These are phyloP conservation scores for Palloptera scutellata DNA, from an alignment of 2,888 invertebrate species.

Conservation along the genomic window DNA sequence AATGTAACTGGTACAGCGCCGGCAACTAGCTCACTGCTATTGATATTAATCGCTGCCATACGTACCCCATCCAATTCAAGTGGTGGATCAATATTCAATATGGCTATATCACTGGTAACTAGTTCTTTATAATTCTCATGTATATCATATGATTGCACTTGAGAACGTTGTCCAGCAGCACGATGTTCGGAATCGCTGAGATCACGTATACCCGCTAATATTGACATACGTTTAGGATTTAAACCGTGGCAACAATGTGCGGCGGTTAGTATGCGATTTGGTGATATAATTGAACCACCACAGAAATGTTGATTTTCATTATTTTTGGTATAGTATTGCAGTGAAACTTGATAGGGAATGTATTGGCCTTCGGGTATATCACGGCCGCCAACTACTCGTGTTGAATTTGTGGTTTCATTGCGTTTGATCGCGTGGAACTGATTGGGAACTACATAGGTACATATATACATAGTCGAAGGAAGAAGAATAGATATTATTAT, in stretches of 20 bases:
- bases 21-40: conserved; percentile 39
- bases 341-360: conserved; percentile 61
- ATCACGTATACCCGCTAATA: conserved; percentile 54
- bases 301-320: conserved; percentile 54
- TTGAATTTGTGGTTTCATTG: conserved; percentile 17
- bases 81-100: conserved; percentile 50
- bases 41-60: conserved; percentile 62
- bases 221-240: conserved; percentile 46
- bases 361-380: conserved; percentile 48
- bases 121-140: conserved; percentile 57
- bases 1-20: conserved; percentile 53
- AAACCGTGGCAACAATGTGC: conserved; percentile 59
- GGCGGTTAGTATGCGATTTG: conserved; percentile 56
- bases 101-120: conserved; percentile 57
- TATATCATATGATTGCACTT: conserved; percentile 47
- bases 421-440: too few species aligned
- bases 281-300: conserved; percentile 59
- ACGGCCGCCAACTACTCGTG: conserved; percentile 55
- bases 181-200: conserved; percentile 36
- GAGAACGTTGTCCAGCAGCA: conserved; percentile 44
- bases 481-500: too few species aligned
- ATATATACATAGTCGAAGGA: too few species aligned
- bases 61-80: conserved; percentile 49
- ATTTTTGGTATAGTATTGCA: conserved; percentile 48
- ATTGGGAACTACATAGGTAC: too few species aligned